Conservation (phyloP, 35 echinoderm and acorn worm species). For the Lytechinus pictus region DNA sequence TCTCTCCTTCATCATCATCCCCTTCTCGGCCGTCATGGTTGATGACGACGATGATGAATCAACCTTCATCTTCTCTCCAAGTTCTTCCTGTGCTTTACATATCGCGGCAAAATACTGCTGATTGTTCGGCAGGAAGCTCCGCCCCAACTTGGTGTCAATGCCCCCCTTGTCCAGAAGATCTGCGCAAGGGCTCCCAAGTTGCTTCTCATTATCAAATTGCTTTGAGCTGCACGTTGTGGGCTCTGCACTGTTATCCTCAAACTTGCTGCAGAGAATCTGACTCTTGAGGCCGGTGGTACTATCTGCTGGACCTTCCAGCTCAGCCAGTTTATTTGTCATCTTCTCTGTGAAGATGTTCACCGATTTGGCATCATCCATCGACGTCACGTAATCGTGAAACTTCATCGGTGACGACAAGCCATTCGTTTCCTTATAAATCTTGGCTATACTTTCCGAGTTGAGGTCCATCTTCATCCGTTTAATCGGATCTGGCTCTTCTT, state of each 20-base stretch:
- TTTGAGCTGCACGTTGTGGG: slow-evolving; percentile 28
- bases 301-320: slow-evolving; percentile 49
- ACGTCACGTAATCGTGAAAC: slow-evolving; percentile 81
- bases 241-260: too few relatives aligned
- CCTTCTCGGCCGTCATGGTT: slow-evolving; percentile 49
- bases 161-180: slow-evolving; percentile 28
- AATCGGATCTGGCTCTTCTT: slow-evolving; percentile 75
- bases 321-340: slow-evolving; percentile 49
- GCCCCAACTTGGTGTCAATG: slow-evolving; percentile 25
- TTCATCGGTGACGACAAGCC: slow-evolving; percentile 63
- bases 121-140: slow-evolving; percentile 78
- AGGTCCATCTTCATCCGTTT: slow-evolving; percentile 98
- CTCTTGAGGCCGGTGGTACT: slow-evolving; percentile 49
- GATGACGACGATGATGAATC: slow-evolving; percentile 41
- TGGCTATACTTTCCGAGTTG: slow-evolving; percentile 30
- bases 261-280: slow-evolving; percentile 26
- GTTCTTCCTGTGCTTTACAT: slow-evolving; percentile 41
- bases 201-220: slow-evolving; percentile 44
- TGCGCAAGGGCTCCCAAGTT: not conserved
- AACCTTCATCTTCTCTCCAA: slow-evolving; percentile 41
- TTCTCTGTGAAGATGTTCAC: slow-evolving; percentile 40
- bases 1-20: not conserved
- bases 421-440: slow-evolving; percentile 51
- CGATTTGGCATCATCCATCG: slow-evolving; percentile 6
- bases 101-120: slow-evolving; percentile 66